phyloP scores from a whole-genome alignment of 2,888 invertebrate species.

The Volucella inflata region DNA sequence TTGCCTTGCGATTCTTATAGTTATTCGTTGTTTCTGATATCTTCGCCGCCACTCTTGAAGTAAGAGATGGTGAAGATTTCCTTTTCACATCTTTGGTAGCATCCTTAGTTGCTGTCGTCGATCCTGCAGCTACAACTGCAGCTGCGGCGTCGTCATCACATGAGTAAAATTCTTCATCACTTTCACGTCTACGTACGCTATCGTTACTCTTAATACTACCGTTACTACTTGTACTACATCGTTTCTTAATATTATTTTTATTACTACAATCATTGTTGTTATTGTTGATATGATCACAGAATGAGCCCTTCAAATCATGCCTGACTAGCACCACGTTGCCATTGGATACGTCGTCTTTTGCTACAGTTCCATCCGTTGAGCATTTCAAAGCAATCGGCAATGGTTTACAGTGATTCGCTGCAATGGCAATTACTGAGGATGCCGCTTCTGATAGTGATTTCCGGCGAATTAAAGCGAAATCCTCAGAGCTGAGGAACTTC shows the following conservation, averaged over 20 bases:
- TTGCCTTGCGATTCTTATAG: slow-evolving; percentile 80
- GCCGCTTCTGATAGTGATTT: slow-evolving; percentile 80
- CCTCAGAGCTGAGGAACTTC: slow-evolving; percentile 79
- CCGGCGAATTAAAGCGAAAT: slow-evolving; percentile 80
- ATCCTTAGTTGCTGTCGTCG: slow-evolving; percentile 15
- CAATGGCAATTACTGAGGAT: slow-evolving; percentile 78
- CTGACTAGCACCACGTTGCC: slow-evolving; percentile 80
- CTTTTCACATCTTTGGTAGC: slow-evolving; percentile 45
- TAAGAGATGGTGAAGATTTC: slow-evolving; percentile 81
- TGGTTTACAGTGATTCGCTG: slow-evolving; percentile 77
- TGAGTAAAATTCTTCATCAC: slow-evolving; percentile 70
- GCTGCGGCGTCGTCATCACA: slow-evolving; percentile 58
- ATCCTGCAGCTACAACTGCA: slow-evolving; percentile 6
- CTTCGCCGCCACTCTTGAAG: slow-evolving; percentile 82
- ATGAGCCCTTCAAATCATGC: slow-evolving; percentile 77
- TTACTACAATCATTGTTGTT: slow-evolving; percentile 62
- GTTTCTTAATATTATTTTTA: slow-evolving; percentile 63
- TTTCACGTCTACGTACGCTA: slow-evolving; percentile 38
- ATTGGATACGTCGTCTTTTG: slow-evolving; percentile 77
- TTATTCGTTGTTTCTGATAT: slow-evolving; percentile 81
- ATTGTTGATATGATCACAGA: slow-evolving; percentile 76
- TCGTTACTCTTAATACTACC: slow-evolving; percentile 59
- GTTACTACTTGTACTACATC: slow-evolving; percentile 63
- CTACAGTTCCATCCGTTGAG: slow-evolving; percentile 71
- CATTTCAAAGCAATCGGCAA: slow-evolving; percentile 78